These are phyloP conservation scores for Atta cephalotes DNA, from an alignment of 1,140 invertebrate species.

Conservation along the genomic window DNA sequence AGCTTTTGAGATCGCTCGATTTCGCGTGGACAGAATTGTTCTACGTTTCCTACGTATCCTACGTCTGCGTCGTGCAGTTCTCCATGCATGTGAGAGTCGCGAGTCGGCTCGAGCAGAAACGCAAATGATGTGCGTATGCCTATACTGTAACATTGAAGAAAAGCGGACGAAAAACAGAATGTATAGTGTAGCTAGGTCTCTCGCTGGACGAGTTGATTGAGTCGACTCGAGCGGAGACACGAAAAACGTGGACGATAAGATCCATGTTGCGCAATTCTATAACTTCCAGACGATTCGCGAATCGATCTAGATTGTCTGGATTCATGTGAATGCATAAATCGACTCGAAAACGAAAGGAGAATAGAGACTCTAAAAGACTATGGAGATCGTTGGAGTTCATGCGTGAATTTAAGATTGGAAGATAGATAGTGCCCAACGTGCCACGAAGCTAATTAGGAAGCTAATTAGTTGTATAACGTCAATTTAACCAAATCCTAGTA, in stretches of 20 bases:
- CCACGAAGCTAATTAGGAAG: constrained; percentile 64
- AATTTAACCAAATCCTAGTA: constrained; percentile 83
- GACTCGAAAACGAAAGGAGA: background rate
- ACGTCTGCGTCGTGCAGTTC: background rate
- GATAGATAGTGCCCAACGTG: constrained; percentile 69
- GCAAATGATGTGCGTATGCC: background rate
- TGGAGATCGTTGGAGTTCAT: constrained; percentile 11
- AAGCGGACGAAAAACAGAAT: constrained; percentile 14
- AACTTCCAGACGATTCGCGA: background rate
- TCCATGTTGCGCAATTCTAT: background rate
- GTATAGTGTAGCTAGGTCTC: constrained; percentile 22
- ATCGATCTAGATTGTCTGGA: background rate
- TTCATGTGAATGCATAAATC: background rate
- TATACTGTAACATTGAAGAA: constrained; percentile 9
- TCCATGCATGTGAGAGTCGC: background rate
- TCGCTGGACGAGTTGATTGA: background rate
- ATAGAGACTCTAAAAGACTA: constrained; percentile 5
- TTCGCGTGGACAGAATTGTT: background rate
- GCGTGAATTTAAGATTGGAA: constrained; percentile 8
- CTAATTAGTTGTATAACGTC: constrained; percentile 76
- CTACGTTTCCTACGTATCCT: background rate
- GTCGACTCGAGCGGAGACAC: background rate
- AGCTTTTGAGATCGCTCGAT: background rate
- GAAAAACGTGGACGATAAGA: background rate
- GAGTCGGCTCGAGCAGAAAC: constrained; percentile 29